These are phyloP conservation scores for Siphlonurus alternatus DNA, from an alignment of 2,888 invertebrate species.

Conservation along the genomic window DNA sequence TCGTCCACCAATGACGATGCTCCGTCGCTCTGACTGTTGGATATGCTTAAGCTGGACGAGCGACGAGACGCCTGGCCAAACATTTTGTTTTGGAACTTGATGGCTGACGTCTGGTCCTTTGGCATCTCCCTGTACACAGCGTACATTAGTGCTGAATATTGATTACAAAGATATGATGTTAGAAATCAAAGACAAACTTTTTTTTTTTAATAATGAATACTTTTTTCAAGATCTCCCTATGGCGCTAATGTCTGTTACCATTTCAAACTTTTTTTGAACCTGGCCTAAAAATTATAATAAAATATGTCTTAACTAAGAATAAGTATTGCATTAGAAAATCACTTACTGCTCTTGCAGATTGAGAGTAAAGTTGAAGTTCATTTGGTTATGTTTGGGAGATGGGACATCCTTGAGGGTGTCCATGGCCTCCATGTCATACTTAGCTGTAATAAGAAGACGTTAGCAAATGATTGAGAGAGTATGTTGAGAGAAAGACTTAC, in stretches of 20 bases:
- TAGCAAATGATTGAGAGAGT: neutral
- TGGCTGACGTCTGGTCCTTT: slow-evolving; percentile 5
- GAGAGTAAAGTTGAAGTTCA: slow-evolving; percentile 42
- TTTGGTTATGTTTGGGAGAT: slow-evolving; percentile 29
- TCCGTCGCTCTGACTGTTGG: slow-evolving; percentile 11
- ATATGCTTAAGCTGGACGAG: slow-evolving; percentile 4
- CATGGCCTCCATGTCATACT: slow-evolving; percentile 16
- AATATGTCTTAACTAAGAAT: too few species aligned
- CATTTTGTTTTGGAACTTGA: slow-evolving; percentile 9
- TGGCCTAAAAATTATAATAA: too few species aligned
- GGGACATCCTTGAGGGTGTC: slow-evolving; percentile 11
- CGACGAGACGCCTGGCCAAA: slow-evolving; percentile 8
- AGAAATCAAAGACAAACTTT: too few species aligned
- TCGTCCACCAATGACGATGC: slow-evolving; percentile 20
- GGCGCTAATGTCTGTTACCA: too few species aligned
- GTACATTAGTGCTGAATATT: too few species aligned
- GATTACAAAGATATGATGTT: too few species aligned
- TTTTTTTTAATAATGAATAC: too few species aligned
- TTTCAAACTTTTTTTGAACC: too few species aligned
- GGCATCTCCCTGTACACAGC: slow-evolving; percentile 9
- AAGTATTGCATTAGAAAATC: neutral
- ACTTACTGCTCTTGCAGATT: slow-evolving; percentile 38
- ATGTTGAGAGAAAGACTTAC: slow-evolving; percentile 18
- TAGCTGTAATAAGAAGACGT: slow-evolving; percentile 6
- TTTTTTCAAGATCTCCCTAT: too few species aligned